Evolutionary conservation across 2,113 vertebrate species (phyloP).

Genomic region (Anhinga rufa): DNA sequence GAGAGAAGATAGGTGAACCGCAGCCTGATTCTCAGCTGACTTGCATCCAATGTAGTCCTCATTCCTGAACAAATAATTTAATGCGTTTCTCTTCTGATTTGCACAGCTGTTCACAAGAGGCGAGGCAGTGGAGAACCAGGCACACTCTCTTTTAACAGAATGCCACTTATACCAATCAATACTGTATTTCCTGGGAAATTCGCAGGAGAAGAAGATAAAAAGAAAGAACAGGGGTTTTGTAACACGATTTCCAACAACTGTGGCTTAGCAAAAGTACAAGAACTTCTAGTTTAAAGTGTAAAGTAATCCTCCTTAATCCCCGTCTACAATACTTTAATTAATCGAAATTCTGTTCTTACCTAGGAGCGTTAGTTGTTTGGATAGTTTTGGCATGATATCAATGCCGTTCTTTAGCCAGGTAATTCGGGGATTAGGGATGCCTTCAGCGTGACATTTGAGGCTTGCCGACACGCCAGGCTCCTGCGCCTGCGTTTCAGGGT

Average conservation of each 20-base stretch:
- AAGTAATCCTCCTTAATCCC: conserved; percentile 23
- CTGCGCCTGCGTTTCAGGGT: conserved; percentile 93
- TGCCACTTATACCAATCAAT: neutral
- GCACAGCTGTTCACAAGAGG: neutral
- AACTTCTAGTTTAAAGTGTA: neutral
- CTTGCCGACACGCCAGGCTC: conserved; percentile 90
- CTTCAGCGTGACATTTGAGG: conserved; percentile 89
- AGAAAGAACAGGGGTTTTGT: neutral
- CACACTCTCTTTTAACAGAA: neutral
- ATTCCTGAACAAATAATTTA: neutral
- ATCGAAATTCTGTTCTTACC: conserved; percentile 72
- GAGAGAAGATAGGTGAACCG: neutral
- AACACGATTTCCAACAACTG: neutral
- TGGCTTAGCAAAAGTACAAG: neutral
- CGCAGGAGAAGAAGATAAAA: neutral
- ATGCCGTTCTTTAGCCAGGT: conserved; percentile 95
- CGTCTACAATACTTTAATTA: neutral
- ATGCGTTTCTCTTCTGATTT: neutral
- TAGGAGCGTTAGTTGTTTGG: conserved; percentile 87
- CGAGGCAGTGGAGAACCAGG: neutral
- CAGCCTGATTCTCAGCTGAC: neutral
- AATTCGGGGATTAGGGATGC: conserved; percentile 90
- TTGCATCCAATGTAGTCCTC: neutral
- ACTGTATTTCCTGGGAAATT: neutral
- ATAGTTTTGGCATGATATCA: conserved; percentile 81